Base-by-base conservation (phyloP, 1,140 invertebrate species). In the Macrocentrus cingulum region DNA sequence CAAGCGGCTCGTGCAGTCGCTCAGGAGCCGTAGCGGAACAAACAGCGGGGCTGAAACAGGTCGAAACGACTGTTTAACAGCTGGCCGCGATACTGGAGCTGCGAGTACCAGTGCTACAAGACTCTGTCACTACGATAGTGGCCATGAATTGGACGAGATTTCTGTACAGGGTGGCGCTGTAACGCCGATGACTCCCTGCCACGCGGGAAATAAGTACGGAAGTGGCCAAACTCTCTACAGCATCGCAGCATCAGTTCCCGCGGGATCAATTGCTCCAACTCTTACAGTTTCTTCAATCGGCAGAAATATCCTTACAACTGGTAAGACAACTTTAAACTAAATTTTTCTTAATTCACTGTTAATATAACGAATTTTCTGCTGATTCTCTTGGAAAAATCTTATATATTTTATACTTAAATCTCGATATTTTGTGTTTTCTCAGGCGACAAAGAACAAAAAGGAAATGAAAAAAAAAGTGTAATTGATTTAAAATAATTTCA, bases 91-190 rank as follows among this genome's bases (percentile, higher is more conserved):
- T 45, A 72, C 80, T 39, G 77, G 76, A 9, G 72, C 72, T 9
- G 72, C 72, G 22, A 80, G 75, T 64, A 82, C 82, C 54, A 81
- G 80, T 56, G 78, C 76, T 6, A 79, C 77, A 22, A 72, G 74
- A 48, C 68, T 78, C 34, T 80, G 69, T 41, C 71, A 77, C 56
- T 78, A 77, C 61, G 84, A 84, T 64, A 83, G 81, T 60, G 83
- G 84, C 54, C 85, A 89, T 76, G 88, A 90, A 66, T 80, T 90
- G 44, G 88, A 91, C 64, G 88, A 91, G 77, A 90, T 91, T 65
- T 87, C 89, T 25, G 85, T 91, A 59, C 87, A 90, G 76, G 82
- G 66, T 64, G 81, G 66, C 81, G 84, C 71, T 80, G 86, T 65
- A 81, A 85, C 68, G 83, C 87, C 81, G 81, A 85, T 68, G 71